Evolutionary conservation across 2,888 invertebrate genomes (phyloP).

Genomic region (Eristalis tenax): DNA sequence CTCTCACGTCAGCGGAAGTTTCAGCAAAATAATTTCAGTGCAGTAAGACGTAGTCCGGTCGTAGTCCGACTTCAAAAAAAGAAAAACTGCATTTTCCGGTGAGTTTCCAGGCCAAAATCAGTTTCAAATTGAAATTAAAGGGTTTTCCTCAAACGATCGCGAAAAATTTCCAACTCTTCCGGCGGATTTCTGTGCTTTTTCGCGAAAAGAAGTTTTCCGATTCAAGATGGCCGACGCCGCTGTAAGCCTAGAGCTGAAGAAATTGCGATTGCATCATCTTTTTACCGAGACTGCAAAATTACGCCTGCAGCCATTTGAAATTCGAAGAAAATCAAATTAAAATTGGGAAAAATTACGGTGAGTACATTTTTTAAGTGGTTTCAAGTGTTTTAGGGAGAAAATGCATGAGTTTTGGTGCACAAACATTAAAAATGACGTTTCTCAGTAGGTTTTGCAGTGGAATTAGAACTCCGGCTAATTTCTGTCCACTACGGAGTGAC

Average conservation of each 20-base stretch:
- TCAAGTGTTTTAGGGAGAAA: no score
- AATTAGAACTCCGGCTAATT: no score
- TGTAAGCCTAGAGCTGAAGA: neutral
- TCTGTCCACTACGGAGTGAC: no score
- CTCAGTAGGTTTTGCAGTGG: no score
- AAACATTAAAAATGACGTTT: no score
- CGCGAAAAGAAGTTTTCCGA: neutral
- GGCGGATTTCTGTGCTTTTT: neutral
- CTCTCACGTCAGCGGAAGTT: neutral
- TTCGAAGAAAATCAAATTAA: neutral
- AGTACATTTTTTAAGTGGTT: no score
- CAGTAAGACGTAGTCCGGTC: neutral
- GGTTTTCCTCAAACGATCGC: neutral
- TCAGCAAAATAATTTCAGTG: neutral
- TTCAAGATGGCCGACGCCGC: neutral
- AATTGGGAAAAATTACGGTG: no score
- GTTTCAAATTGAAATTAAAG: neutral
- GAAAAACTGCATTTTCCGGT: neutral
- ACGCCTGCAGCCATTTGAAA: neutral
- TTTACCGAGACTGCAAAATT: no score
- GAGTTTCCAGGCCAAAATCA: neutral
- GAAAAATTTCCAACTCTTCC: neutral
- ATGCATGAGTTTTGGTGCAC: no score
- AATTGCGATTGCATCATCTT: neutral
- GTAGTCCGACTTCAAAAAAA: neutral